Evolutionary conservation across 1,140 invertebrate genomes (phyloP), one percentile per base, ranked within the genome.

Genomic region (Drosophila navojoa): DNA sequence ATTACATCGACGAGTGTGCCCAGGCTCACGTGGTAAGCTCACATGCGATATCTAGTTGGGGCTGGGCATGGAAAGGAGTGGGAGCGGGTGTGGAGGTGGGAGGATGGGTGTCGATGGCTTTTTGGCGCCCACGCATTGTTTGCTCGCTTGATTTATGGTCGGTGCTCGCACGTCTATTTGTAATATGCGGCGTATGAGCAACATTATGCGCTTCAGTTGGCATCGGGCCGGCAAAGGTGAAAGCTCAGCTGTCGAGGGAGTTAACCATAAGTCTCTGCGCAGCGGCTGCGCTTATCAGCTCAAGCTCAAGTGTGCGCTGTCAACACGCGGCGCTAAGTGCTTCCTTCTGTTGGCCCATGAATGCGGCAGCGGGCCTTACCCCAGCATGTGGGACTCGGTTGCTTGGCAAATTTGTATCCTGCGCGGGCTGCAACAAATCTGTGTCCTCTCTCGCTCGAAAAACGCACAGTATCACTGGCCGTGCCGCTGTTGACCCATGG

Each of bases 1-100:
- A 99, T 93, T 99, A 99, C 89, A 99, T 99, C 67, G 98, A 99
- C 91, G 98, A 99, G 92, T 98, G 98, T 2, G 94, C 97, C 71
- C 97, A 99, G 92, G 98, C 97, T 10, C 94, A 95, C 85, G 94
- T 96, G 79, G 95, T 96, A 93, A 95, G 94, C 94, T 81, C 32
- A 0, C 27, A 32, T 32, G 4, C 25, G 29, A 54, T 42, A 49
- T 5, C 58, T 58, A 57, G 2, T 57, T 32, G 4, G 32, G 19
- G 13, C 9, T 42, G 42, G 9, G 38, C n/a, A n/a, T n/a, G n/a
- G 27, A 11, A 27, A 19, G 6, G 19, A 11, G 6, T 3, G 11
- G 19, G 2, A 19, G 19, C 2, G 19, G 19, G 19, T 1, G 19
- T 19, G 19, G 19, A 3, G 11, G 7, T 19, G 44, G 16, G 6